Percentiles rank a stretch among this genome's conserved stretches.
These are phyloP conservation scores for Alloplasta piceator DNA, from an alignment of 2,888 invertebrate species.

Conservation along the genomic window DNA sequence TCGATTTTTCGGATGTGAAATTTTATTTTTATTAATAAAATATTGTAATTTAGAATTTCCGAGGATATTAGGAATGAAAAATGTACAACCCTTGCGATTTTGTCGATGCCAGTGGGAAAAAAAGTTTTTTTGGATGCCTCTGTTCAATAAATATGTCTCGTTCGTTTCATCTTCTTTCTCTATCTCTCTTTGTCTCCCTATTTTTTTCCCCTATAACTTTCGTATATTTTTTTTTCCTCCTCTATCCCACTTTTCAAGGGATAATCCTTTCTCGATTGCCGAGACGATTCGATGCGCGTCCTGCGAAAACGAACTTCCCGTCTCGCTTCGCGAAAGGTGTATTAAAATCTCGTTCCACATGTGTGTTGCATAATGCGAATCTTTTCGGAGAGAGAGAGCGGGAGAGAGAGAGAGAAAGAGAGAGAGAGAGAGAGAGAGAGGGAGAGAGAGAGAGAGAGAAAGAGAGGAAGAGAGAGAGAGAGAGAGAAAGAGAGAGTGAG, in stretches of 20 bases:
- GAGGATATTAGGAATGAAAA: not conserved
- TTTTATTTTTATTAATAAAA: not conserved
- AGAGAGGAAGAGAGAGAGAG: not conserved
- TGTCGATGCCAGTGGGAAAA: constrained; percentile 23
- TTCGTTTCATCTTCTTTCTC: constrained; percentile 42
- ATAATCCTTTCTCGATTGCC: constrained; percentile 80
- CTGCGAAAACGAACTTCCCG: constrained; percentile 48
- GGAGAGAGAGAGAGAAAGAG: constrained; percentile 12
- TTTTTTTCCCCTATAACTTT: not conserved
- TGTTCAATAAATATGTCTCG: constrained; percentile 46
- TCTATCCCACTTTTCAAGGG: constrained; percentile 51
- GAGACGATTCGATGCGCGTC: constrained; percentile 74
- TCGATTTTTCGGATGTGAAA: too few relatives aligned
- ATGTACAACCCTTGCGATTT: constrained; percentile 37
- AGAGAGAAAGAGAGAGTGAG: constrained; percentile 14
- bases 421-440: constrained; percentile 1
- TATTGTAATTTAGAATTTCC: not conserved
- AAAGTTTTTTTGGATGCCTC: constrained; percentile 53
- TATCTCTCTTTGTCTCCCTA: constrained; percentile 8
- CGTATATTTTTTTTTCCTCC: constrained; percentile 21
- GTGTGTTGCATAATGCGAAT: constrained; percentile 46
- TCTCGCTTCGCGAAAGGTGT: constrained; percentile 66
- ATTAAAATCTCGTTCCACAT: constrained; percentile 77
- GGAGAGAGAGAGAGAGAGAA: constrained; percentile 13
- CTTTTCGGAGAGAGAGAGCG: not conserved